Conservation (phyloP, 2,113 vertebrate species). For the Butorides virescens region DNA sequence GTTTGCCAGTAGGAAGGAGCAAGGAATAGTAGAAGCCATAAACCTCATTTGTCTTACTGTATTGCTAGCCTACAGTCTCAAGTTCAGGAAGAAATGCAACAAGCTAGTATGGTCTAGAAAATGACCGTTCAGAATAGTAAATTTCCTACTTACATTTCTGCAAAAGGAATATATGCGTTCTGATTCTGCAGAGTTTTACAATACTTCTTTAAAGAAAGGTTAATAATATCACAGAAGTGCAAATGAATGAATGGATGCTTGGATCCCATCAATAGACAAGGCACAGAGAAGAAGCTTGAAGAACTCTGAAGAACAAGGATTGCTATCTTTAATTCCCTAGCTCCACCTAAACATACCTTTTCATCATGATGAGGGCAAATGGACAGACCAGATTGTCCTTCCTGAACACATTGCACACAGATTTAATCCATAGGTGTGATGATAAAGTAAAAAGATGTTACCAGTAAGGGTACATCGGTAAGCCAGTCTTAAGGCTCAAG, state of each 20-base stretch:
- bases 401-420: accelerated
- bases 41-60: neutral
- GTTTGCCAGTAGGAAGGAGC: neutral
- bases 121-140: neutral
- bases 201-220: neutral
- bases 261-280: neutral
- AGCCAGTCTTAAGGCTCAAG: neutral
- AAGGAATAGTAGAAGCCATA: neutral
- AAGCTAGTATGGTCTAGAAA: neutral
- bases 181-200: neutral
- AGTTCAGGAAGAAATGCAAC: neutral
- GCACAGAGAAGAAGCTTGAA: neutral
- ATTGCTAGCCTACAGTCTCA: neutral
- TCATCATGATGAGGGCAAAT: neutral
- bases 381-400: neutral
- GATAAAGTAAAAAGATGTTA: neutral
- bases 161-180: neutral
- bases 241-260: neutral
- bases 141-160: neutral
- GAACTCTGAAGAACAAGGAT: neutral
- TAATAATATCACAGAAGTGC: neutral
- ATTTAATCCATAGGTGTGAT: neutral
- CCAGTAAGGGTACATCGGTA: neutral
- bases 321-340: neutral
- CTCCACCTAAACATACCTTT: neutral